These are phyloP conservation scores for Drosophila maculinotata DNA, from an alignment of 2,888 invertebrate species.

Conservation along the genomic window DNA sequence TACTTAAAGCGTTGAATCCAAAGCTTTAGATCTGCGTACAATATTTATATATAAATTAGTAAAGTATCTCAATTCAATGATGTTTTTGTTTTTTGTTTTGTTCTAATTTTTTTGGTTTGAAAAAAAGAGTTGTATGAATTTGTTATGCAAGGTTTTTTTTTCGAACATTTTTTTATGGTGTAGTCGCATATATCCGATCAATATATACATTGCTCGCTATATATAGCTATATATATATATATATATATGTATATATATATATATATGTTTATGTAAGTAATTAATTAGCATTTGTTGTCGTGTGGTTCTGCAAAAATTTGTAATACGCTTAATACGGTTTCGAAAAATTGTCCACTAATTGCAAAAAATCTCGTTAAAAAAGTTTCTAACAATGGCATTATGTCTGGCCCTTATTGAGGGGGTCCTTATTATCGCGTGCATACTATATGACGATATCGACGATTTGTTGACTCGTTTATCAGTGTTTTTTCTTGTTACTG, in stretches of 20 bases:
- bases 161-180: conserved; percentile 66
- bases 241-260: conserved; percentile 20
- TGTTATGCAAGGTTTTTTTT: conserved; percentile 85
- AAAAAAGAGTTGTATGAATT: conserved; percentile 83
- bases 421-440: conserved; percentile 68
- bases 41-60: conserved; percentile 70
- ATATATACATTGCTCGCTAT: conserved; percentile 47
- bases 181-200: conserved; percentile 51
- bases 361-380: conserved; percentile 64
- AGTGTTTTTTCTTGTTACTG: conserved; percentile 18
- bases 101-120: conserved; percentile 58
- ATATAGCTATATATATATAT: conserved; percentile 38
- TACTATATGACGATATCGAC: conserved; percentile 58
- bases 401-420: conserved; percentile 24
- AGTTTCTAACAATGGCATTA: conserved; percentile 62
- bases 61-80: conserved; percentile 48
- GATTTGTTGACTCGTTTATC: conserved; percentile 49
- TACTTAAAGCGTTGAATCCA: conserved; percentile 49
- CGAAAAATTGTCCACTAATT: conserved; percentile 60
- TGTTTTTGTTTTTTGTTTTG: conserved; percentile 32
- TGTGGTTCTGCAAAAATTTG: conserved; percentile 57
- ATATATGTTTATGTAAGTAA: conserved; percentile 49
- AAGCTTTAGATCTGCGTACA: conserved; percentile 64
- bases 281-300: conserved; percentile 65
- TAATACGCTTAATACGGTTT: conserved; percentile 39